These are phyloP conservation scores for Melinaea menophilus DNA, from an alignment of 2,888 invertebrate species.

Conservation along the genomic window DNA sequence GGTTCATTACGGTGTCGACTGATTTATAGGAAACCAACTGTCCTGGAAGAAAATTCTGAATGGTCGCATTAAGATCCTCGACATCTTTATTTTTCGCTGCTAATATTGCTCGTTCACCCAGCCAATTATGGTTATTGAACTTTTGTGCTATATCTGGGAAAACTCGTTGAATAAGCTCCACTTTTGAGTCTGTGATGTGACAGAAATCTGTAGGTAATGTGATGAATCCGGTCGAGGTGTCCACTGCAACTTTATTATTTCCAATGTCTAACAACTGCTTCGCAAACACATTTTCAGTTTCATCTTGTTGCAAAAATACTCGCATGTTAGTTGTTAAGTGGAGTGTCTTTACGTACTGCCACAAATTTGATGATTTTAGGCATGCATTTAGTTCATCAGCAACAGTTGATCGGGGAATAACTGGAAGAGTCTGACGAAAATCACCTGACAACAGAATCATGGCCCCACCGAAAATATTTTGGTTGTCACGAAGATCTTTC, in stretches of 20 bases:
- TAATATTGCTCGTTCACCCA: conserved; percentile 38
- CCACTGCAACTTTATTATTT: conserved; percentile 32
- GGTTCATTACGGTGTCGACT: conserved; percentile 24
- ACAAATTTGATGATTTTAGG: conserved; percentile 37
- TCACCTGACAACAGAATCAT: conserved; percentile 40
- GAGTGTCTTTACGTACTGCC: conserved; percentile 36
- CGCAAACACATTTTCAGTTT: conserved; percentile 34
- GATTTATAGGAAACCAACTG: conserved; percentile 23
- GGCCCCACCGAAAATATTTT: conserved; percentile 34
- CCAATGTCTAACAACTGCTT: conserved; percentile 37
- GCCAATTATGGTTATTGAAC: conserved; percentile 36
- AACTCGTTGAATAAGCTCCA: conserved; percentile 35
- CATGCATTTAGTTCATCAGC: conserved; percentile 39
- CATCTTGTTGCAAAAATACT: conserved; percentile 31
- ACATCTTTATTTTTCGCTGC: conserved; percentile 26
- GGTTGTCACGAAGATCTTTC: conserved; percentile 36
- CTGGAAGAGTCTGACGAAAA: conserved; percentile 40
- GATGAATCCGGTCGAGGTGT: conserved; percentile 33
- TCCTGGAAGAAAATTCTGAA: conserved; percentile 22
- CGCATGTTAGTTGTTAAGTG: conserved; percentile 35
- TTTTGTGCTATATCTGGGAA: conserved; percentile 36
- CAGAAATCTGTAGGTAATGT: conserved; percentile 34
- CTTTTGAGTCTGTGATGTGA: conserved; percentile 28
- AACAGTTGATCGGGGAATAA: conserved; percentile 37
- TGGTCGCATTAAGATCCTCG: conserved; percentile 19